Percentiles rank a stretch among this genome's conserved stretches.
Conservation (phyloP, 1,140 invertebrate species). For the Drosophila pandora region DNA sequence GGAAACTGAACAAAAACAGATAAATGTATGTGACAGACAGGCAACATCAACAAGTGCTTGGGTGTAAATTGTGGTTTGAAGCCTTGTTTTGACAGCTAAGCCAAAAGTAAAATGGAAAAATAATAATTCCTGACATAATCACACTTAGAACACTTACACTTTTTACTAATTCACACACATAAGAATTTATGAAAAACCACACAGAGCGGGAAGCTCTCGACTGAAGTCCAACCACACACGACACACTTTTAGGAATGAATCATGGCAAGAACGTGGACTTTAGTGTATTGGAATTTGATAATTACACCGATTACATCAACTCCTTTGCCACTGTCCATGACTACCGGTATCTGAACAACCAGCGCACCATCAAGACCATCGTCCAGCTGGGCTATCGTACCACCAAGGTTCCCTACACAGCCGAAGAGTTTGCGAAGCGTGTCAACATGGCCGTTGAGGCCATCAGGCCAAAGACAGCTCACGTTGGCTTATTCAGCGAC, state of each 20-base stretch:
- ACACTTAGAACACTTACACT: constrained; percentile 7
- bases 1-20: not conserved
- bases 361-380: constrained; percentile 24
- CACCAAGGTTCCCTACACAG: constrained; percentile 49
- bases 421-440: constrained; percentile 47
- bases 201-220: not conserved
- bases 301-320: constrained; percentile 65
- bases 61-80: not conserved
- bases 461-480: constrained; percentile 51
- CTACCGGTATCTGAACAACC: constrained; percentile 43
- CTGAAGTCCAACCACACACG: not conserved
- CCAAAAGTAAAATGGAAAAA: constrained; percentile 13
- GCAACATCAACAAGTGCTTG: not conserved
- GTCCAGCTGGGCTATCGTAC: constrained; percentile 74
- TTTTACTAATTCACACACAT: constrained; percentile 35
- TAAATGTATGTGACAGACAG: not conserved
- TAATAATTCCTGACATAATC: not conserved
- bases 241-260: constrained; percentile 19
- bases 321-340: constrained; percentile 63
- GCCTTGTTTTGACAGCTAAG: constrained; percentile 6
- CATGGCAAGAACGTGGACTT: constrained; percentile 41
- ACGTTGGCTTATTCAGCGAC: constrained; percentile 24
- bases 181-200: not conserved
- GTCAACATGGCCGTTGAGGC: constrained; percentile 46
- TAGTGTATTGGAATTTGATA: constrained; percentile 51